Conservation (phyloP, 2,888 invertebrate genomes). For the Acleris literana region DNA sequence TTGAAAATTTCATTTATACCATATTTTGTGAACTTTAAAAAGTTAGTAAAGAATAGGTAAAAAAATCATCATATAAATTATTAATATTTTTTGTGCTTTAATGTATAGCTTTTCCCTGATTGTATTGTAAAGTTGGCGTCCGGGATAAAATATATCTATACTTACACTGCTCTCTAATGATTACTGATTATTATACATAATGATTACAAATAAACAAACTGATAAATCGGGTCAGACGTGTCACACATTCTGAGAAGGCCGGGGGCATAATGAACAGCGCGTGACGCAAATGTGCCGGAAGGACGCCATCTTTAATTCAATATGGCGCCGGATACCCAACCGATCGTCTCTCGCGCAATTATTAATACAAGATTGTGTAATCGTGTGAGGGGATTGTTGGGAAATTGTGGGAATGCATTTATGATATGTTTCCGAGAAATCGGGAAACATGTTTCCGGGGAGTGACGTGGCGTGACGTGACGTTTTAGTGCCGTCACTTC, state of each 20-base stretch:
- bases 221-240: conserved; percentile 24
- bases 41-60: too few species aligned
- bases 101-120: too few species aligned
- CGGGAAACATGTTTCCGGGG: conserved; percentile 1
- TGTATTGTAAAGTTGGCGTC: too few species aligned
- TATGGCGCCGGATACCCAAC: conserved; percentile 19
- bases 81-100: too few species aligned
- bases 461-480: conserved; percentile 4
- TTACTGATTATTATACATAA: conserved; percentile 6
- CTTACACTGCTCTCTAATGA: too few species aligned
- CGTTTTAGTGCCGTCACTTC: neutral
- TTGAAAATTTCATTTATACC: too few species aligned
- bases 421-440: neutral
- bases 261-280: conserved; percentile 5
- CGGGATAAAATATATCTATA: too few species aligned
- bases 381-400: neutral
- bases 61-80: too few species aligned
- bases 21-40: too few species aligned
- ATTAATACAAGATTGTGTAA: conserved; percentile 12
- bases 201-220: conserved; percentile 23
- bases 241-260: conserved; percentile 15
- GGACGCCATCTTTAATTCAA: conserved; percentile 28
- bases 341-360: conserved; percentile 22
- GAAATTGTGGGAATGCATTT: conserved; percentile 1
- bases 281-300: conserved; percentile 13